Conservation (phyloP, 2,888 invertebrate genomes). For the Miltochrista miniata region DNA sequence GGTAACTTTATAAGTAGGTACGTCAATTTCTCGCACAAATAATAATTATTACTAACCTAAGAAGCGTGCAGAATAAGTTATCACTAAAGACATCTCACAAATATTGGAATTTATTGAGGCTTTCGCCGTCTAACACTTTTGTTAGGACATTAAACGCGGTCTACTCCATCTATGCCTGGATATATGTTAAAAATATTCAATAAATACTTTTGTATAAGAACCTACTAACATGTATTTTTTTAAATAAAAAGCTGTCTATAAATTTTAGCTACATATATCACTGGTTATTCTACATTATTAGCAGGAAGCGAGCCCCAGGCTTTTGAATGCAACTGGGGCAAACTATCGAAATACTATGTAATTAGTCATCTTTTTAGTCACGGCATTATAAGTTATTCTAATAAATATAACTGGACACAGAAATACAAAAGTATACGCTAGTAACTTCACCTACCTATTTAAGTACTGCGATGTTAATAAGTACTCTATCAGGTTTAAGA, state of each 20-base stretch:
- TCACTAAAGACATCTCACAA: constrained; percentile 11
- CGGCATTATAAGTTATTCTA: constrained; percentile 16
- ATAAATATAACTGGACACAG: constrained; percentile 14
- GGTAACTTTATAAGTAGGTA: constrained; percentile 2
- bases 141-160: constrained; percentile 1
- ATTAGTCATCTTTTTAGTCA: constrained; percentile 13
- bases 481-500: no score
- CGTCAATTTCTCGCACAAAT: constrained; percentile 37
- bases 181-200: no score
- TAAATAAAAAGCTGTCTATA: no score
- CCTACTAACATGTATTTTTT: no score
- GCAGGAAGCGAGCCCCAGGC: no score
- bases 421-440: constrained; percentile 4
- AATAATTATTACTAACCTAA: constrained; percentile 14
- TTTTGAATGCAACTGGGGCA: no score
- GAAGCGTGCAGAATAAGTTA: constrained; percentile 25
- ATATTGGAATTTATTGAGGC: constrained; percentile 20
- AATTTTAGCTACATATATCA: background rate
- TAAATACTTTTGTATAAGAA: background rate
- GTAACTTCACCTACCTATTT: constrained; percentile 26
- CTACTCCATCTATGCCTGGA: background rate
- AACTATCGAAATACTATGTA: background rate
- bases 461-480: constrained; percentile 33
- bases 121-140: constrained; percentile 5
- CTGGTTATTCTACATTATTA: background rate